A percentile compares a stretch with the other conserved stretches of the same genome.
phyloP scores from a whole-genome alignment of 1,140 invertebrate species.

The Teleogryllus occipitalis region DNA sequence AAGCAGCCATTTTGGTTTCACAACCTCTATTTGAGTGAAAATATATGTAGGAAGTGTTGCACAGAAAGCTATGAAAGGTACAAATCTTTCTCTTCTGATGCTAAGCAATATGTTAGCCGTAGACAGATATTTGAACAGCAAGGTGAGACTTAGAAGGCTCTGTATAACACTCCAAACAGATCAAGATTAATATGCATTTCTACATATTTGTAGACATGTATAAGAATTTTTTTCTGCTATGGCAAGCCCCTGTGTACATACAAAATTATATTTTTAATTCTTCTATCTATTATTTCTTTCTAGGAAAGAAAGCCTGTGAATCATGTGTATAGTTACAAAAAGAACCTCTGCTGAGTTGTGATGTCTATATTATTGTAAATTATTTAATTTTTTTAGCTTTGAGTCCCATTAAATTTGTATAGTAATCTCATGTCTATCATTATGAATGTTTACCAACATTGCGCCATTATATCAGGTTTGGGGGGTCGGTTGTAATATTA shows the following conservation, averaged over 20 bases:
- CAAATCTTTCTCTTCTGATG: conserved; percentile 7
- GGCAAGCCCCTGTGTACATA: not conserved
- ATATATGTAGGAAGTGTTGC: not conserved
- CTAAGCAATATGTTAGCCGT: not conserved
- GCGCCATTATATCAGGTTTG: not conserved
- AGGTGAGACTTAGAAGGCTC: not conserved
- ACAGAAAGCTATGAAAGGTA: not conserved
- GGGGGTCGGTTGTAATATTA: not conserved
- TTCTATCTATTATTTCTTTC: conserved; percentile 10
- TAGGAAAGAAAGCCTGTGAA: conserved; percentile 13
- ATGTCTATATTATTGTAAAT: conserved; percentile 13
- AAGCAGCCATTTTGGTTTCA: not conserved
- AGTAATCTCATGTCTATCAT: conserved; percentile 11
- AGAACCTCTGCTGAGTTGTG: not conserved
- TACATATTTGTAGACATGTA: not conserved
- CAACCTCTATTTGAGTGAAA: not conserved
- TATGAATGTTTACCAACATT: not conserved
- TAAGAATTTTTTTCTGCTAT: not conserved
- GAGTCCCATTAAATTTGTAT: conserved; percentile 13
- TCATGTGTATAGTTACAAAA: conserved; percentile 12
- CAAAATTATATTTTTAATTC: conserved; percentile 11
- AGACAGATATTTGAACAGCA: too few species aligned
- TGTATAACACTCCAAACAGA: not conserved
- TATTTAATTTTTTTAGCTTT: conserved; percentile 6
- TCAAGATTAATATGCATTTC: not conserved